A percentile compares a stretch with the other conserved stretches of the same genome.
Evolutionary conservation across 1,140 invertebrate species (phyloP).

Genomic region (Drosophila sechellia): DNA sequence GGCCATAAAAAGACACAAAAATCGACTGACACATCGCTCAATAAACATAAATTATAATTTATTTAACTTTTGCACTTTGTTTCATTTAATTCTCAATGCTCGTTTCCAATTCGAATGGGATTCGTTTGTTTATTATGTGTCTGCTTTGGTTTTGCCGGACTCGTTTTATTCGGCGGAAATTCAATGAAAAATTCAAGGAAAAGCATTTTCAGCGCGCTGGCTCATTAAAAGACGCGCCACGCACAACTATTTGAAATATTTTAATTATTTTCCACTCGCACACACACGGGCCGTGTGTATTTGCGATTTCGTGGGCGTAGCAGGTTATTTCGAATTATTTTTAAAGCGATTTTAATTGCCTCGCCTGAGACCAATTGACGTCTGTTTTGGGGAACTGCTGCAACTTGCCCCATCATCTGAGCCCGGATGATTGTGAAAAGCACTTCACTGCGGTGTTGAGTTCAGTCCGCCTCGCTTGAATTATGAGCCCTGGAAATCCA

Average conservation of each 20-base stretch:
- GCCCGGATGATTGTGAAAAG: constrained; percentile 60
- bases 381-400: constrained; percentile 21
- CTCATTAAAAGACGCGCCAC: constrained; percentile 67
- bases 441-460: constrained; percentile 41
- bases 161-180: constrained; percentile 36
- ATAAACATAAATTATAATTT: constrained; percentile 82
- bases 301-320: constrained; percentile 41
- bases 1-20: constrained; percentile 64
- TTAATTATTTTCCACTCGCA: constrained; percentile 71
- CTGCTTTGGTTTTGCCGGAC: constrained; percentile 22
- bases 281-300: neutral
- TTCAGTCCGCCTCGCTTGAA: constrained; percentile 32
- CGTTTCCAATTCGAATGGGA: constrained; percentile 53
- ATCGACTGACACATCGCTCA: constrained; percentile 74
- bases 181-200: constrained; percentile 39
- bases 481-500: constrained; percentile 35
- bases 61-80: constrained; percentile 71
- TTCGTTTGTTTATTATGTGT: constrained; percentile 61
- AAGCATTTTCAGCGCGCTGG: constrained; percentile 31
- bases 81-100: constrained; percentile 54
- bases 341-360: constrained; percentile 71
- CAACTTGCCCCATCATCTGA: constrained; percentile 52
- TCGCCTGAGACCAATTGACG: constrained; percentile 64
- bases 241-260: constrained; percentile 75
- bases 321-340: constrained; percentile 37